These are phyloP conservation scores for Edolisoma coerulescens DNA, from an alignment of 2,113 vertebrate species.

Conservation along the genomic window DNA sequence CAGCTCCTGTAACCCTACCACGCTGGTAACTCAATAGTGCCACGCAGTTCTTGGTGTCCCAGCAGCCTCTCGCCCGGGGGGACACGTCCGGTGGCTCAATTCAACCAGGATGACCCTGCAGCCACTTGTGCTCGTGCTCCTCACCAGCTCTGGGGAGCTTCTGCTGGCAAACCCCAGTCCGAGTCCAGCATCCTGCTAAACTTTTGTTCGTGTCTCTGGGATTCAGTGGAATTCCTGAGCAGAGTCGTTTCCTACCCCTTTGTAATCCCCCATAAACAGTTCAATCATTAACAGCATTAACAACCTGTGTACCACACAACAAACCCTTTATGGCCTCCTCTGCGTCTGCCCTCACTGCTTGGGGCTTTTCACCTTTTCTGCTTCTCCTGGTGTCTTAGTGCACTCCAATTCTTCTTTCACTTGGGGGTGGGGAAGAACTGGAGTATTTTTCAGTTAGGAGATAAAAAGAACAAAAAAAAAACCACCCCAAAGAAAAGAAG, in stretches of 20 bases:
- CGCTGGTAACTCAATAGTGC: not conserved
- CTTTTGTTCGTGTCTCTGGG: not conserved
- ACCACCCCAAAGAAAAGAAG: not conserved
- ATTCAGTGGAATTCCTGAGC: not conserved
- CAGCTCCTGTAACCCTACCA: slow-evolving; percentile 44
- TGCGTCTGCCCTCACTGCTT: not conserved
- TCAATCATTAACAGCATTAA: slow-evolving; percentile 63
- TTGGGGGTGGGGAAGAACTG: not conserved
- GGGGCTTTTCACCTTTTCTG: slow-evolving; percentile 32
- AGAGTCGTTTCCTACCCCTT: slow-evolving; percentile 1
- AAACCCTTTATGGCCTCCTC: slow-evolving; percentile 30
- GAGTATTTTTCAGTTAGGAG: not conserved
- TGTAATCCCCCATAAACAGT: slow-evolving; percentile 22
- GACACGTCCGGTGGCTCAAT: not conserved
- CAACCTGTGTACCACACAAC: slow-evolving; percentile 15
- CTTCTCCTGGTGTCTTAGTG: not conserved
- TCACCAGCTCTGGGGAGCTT: not conserved
- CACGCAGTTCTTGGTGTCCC: not conserved
- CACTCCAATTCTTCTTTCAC: not conserved
- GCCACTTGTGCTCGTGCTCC: not conserved
- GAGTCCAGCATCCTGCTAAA: not conserved
- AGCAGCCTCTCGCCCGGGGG: not conserved
- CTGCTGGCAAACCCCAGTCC: not conserved
- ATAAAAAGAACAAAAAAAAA: not conserved
- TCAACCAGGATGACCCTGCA: not conserved